phyloP scores from a whole-genome alignment of 2,888 invertebrate species.

The Drosophila leonis region DNA sequence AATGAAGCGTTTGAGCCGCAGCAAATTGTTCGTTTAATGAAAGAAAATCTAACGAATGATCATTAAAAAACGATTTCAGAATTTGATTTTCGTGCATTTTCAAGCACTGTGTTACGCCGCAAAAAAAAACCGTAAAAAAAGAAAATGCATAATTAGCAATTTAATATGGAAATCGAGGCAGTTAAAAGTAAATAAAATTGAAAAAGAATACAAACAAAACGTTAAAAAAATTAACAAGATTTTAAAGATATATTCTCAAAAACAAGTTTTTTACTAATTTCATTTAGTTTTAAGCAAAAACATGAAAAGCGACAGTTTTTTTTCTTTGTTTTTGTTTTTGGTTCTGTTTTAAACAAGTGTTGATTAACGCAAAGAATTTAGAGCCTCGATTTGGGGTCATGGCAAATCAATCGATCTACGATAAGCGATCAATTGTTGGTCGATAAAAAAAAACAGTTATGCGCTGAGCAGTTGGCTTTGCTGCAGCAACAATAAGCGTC shows the following conservation, averaged over 20 bases:
- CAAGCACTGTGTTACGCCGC: constrained; percentile 38
- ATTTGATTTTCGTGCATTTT: constrained; percentile 22
- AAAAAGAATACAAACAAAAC: constrained; percentile 5
- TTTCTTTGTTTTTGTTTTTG: not conserved
- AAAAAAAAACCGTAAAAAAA: constrained; percentile 29
- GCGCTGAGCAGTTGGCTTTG: not conserved
- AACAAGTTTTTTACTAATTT: constrained; percentile 22
- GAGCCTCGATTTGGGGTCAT: constrained; percentile 30
- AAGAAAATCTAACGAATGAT: constrained; percentile 22
- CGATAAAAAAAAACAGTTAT: constrained; percentile 38
- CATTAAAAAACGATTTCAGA: constrained; percentile 56
- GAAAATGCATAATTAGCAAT: constrained; percentile 33
- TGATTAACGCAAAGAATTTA: constrained; percentile 30
- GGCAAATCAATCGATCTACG: constrained; percentile 33
- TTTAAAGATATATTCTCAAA: constrained; percentile 1
- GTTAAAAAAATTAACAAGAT: not conserved
- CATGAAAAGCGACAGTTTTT: constrained; percentile 21
- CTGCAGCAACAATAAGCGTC: constrained; percentile 29
- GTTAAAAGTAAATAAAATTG: constrained; percentile 23
- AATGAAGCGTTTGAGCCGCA: constrained; percentile 52
- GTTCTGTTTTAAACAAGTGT: constrained; percentile 9
- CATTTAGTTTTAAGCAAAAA: not conserved
- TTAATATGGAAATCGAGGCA: constrained; percentile 47
- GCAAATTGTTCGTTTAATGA: constrained; percentile 30
- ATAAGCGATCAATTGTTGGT: constrained; percentile 14